Conservation (phyloP, 1,140 invertebrate species). For the Hermetia illucens region DNA sequence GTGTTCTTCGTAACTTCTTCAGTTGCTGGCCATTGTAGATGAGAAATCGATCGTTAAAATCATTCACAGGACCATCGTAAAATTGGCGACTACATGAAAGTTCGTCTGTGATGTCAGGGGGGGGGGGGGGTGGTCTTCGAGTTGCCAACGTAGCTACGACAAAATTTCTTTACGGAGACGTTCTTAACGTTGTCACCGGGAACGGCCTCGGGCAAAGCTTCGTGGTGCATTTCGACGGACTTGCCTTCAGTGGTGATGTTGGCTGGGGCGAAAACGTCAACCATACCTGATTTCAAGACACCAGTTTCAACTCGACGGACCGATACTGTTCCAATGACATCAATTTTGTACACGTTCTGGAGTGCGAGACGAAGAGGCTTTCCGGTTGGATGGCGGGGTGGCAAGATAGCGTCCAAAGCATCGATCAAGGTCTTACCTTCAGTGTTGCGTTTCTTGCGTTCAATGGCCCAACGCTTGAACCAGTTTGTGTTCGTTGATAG, state of each 20-base stretch:
- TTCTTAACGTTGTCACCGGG: constrained; percentile 86
- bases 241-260: constrained; percentile 82
- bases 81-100: too few relatives aligned
- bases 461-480: constrained; percentile 75
- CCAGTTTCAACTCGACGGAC: constrained; percentile 92
- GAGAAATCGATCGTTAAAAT: too few relatives aligned
- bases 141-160: constrained; percentile 76
- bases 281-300: constrained; percentile 76
- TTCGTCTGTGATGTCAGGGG: too few relatives aligned
- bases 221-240: constrained; percentile 88
- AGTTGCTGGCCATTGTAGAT: too few relatives aligned
- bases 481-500: constrained; percentile 61
- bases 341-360: constrained; percentile 95
- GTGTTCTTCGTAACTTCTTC: too few relatives aligned
- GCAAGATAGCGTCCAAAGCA: constrained; percentile 68
- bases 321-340: constrained; percentile 90
- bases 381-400: constrained; percentile 66
- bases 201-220: constrained; percentile 62
- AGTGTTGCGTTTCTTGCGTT: constrained; percentile 64
- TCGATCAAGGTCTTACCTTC: too few relatives aligned
- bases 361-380: constrained; percentile 73
- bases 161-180: constrained; percentile 77
- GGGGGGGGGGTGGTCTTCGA: constrained; percentile 70
- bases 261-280: constrained; percentile 75
- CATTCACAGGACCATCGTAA: too few relatives aligned